These are phyloP conservation scores for Dasypogon diadema DNA, from an alignment of 2,888 invertebrate genomes.

Conservation along the genomic window DNA sequence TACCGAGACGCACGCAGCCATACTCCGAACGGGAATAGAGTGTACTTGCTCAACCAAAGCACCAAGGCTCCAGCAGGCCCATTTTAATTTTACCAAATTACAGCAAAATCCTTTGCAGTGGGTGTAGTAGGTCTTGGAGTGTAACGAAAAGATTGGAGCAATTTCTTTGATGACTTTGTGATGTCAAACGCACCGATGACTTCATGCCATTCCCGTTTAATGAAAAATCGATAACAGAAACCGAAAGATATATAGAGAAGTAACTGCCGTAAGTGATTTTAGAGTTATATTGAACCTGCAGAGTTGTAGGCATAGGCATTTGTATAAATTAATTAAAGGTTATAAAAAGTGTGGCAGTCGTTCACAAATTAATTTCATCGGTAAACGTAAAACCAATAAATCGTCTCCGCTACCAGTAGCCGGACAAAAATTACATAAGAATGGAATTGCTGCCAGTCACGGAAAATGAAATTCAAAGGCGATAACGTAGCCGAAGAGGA, in stretches of 20 bases:
- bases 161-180: background rate
- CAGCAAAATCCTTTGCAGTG: background rate
- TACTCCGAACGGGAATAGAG: no score
- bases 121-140: background rate
- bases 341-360: no score
- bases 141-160: background rate
- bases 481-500: background rate
- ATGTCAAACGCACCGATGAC: constrained; percentile 32
- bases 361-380: no score
- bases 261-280: no score
- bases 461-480: background rate
- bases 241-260: background rate
- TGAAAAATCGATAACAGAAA: constrained; percentile 40
- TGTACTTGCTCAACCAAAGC: no score
- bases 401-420: no score
- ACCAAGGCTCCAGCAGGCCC: background rate
- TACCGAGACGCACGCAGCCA: background rate
- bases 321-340: no score
- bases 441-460: constrained; percentile 3
- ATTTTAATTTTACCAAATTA: background rate
- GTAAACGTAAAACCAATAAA: no score
- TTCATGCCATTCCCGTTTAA: constrained; percentile 19
- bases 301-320: no score
- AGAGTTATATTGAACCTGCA: no score
- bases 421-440: constrained; percentile 32